Evolutionary conservation across 2,113 vertebrate genomes (phyloP), one percentile per base, ranked within the genome.

Genomic region (Microtus richardsoni): DNA sequence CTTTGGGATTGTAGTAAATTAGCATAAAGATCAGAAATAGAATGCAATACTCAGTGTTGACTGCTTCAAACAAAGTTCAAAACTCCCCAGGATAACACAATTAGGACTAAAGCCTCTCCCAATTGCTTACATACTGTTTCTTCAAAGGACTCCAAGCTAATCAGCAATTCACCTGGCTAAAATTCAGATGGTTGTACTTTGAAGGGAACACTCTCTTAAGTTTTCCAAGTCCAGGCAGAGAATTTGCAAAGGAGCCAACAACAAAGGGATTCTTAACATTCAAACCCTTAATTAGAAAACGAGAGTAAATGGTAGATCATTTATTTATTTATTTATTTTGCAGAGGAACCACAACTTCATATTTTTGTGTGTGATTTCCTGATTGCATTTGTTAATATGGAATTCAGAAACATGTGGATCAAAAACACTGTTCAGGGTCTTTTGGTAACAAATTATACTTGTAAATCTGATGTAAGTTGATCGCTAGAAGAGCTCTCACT

Each of bases 401-500:
- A 94, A 93, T 91, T 79, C 54, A 95, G 95, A 77, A 93, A 62
- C 44, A 91, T 95, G 96, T 85, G 64, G 96, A 96, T 93, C 87
- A 93, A 86, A 97, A 41, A 97, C 58, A 79, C 77, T 39, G 8
- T 92, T 92, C 93, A 96, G 94, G 93, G 85, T 95, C 94, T 97
- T 97, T 88, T 93, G 91, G 97, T 62, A 97, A 96, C 85, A 95
- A 97, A 98, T 97, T 98, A 97, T 39, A 96, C 97, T 98, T 98
- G 97, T 84, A 97, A 97, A 98, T 98, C 84, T 92, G 90, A 93
- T 91, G 94, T 95, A 64, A 98, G 93, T 88, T 95, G 97, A 97
- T 97, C 95, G 92, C 74, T 83, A 91, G 68, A 97, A 88, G 84
- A 97, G 95, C 95, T 26, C 7, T 85, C 24, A 94, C 91, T 77